Evolutionary conservation across 2,797 vertebrate genomes (phyloP).

Genomic region (Enteromius unitaeniatus): DNA sequence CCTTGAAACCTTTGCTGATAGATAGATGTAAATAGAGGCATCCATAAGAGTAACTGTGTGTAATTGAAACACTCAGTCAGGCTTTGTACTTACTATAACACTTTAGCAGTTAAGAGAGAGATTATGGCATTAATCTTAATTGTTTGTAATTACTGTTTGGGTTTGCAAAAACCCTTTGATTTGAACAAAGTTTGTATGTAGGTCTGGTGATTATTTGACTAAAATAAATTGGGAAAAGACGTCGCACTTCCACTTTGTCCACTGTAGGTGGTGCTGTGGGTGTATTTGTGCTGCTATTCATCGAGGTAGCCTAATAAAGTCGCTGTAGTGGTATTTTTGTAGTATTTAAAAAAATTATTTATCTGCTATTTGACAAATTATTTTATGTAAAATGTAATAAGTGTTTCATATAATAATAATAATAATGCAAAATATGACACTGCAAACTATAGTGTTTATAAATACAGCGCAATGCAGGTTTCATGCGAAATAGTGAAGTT

Average conservation of each 20-base stretch:
- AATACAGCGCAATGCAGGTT: background rate
- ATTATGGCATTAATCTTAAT: background rate
- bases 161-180: background rate
- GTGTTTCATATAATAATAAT: background rate
- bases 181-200: background rate
- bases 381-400: background rate
- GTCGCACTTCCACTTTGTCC: constrained; percentile 26
- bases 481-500: background rate
- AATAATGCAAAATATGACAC: background rate
- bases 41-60: background rate
- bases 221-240: background rate
- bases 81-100: background rate
- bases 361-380: background rate
- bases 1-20: background rate
- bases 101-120: background rate
- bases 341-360: background rate
- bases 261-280: constrained; percentile 51
- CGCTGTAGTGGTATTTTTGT: background rate
- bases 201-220: background rate
- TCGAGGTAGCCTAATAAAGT: background rate
- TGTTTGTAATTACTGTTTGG: background rate
- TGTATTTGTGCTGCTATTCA: background rate
- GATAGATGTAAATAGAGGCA: background rate
- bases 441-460: background rate
- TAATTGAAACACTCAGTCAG: background rate